Base-by-base conservation (phyloP, 1,140 invertebrate genomes). In the Pogonomyrmex californicus region DNA sequence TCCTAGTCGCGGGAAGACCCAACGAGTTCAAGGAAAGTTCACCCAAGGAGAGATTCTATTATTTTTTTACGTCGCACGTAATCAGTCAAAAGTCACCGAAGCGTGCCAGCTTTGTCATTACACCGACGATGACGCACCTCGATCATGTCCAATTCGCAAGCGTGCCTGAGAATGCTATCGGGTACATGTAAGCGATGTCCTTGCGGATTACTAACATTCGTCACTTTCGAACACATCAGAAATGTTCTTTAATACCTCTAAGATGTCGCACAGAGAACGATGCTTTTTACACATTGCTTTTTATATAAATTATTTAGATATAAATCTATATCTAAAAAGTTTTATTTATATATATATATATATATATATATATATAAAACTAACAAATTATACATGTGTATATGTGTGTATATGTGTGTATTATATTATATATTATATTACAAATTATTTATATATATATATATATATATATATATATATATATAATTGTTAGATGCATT, bases 1-100 rank as follows among this genome's bases (percentile, higher is more conserved):
- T 71, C 66, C 54, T 47, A 41, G 41, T 44, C 65, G 78, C 41
- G 79, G 54, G 54, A 75, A 83, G 79, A 62, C 68, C 79, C 63
- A 90, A 85, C 58, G 85, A 87, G 88, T 89, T 89, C 88, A 89
- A 89, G 88, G 88, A 77, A 77, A 81, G 85, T 68, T 86, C 65
- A 87, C 75, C 62, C 88, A 79, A 86, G 79, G 68, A 54, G 86
- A 87, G 71, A 66, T 89, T 70, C 60, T 30, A 49, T 75, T 60
- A 65, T 56, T 33, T 62, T 44, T 66, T 87, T 87, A 86, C 70
- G 7, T 76, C 54, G 58, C 66, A 68, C 65, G 82, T 78, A 88
- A 89, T 88, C 86, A 79, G 88, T 86, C 73, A 71, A 81, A 70
- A 70, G 44, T 71, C 88, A 79, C 6, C 78, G 85, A 87, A 78